These are phyloP conservation scores for Schizopygopsis malacanthus DNA, from an alignment of 2,797 vertebrate species.

Conservation along the genomic window DNA sequence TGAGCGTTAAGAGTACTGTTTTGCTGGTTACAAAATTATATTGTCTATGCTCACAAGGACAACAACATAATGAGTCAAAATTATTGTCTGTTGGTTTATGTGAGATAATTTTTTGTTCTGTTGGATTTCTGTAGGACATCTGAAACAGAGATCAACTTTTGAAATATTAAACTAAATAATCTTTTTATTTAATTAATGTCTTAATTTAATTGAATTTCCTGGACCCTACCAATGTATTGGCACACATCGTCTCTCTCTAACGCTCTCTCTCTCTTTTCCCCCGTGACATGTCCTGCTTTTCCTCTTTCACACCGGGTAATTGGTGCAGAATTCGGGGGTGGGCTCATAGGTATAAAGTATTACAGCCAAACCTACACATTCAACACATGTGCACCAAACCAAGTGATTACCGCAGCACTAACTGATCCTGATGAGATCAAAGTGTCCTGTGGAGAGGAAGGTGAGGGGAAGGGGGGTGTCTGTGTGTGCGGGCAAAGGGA, in stretches of 20 bases:
- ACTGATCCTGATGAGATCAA: constrained; percentile 73
- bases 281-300: constrained; percentile 81
- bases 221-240: background rate
- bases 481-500: constrained; percentile 69
- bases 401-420: constrained; percentile 78
- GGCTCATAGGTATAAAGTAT: constrained; percentile 51
- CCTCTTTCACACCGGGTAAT: constrained; percentile 83
- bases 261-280: background rate
- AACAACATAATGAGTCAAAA: background rate
- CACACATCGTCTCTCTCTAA: constrained; percentile 12
- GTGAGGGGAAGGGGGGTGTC: constrained; percentile 62
- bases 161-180: background rate
- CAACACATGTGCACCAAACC: constrained; percentile 80
- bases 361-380: constrained; percentile 73
- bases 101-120: background rate
- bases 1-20: constrained; percentile 42
- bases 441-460: constrained; percentile 65
- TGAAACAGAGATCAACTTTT: constrained; percentile 24
- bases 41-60: constrained; percentile 15
- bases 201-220: background rate
- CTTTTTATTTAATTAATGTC: background rate
- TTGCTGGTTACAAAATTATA: constrained; percentile 2
- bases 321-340: constrained; percentile 73
- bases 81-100: background rate
- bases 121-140: constrained; percentile 2